Conservation (phyloP, 2,113 vertebrate species). For the Tilapia sparmanii region DNA sequence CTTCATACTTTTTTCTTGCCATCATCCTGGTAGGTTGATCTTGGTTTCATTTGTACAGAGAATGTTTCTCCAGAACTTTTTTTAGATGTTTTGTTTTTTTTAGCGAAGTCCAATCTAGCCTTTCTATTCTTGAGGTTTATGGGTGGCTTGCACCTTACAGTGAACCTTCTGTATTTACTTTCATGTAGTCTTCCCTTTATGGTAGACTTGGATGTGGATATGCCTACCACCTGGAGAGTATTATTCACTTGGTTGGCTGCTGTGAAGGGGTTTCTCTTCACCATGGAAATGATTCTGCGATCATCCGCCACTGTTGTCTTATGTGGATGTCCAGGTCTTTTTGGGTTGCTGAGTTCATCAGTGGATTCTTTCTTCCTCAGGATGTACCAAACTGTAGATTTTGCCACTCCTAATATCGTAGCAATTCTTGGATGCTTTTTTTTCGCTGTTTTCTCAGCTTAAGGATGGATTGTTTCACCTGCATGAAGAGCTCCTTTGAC, state of each 20-base stretch:
- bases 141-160: background rate
- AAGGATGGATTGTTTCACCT: too few species aligned
- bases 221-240: background rate
- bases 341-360: too few species aligned
- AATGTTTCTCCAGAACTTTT: background rate
- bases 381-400: too few species aligned
- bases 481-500: too few species aligned
- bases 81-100: accelerated
- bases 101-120: accelerated
- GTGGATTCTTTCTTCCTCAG: too few species aligned
- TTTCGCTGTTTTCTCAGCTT: too few species aligned
- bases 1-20: background rate
- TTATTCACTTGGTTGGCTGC: background rate
- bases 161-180: background rate
- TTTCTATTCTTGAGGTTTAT: background rate
- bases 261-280: background rate
- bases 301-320: background rate
- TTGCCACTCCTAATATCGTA: too few species aligned
- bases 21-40: accelerated
- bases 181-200: background rate
- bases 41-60: background rate
- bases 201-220: background rate
- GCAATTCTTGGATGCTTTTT: too few species aligned
- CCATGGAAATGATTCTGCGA: background rate
- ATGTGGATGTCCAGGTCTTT: background rate